Conservation (phyloP, 2,888 invertebrate genomes). For the Drosophila falleni region DNA sequence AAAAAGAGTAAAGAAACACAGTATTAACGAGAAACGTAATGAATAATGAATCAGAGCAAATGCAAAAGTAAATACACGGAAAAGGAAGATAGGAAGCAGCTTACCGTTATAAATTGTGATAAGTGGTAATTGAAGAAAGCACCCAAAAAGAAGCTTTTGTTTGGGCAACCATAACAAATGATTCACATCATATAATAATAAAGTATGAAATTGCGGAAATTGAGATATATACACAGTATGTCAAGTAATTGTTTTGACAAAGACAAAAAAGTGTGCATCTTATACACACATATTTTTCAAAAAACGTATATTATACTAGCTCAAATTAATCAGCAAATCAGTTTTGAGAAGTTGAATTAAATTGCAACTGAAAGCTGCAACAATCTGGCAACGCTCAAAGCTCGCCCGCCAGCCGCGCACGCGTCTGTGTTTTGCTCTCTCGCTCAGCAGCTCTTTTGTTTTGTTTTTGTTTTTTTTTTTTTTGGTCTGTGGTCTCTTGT, state of each 20-base stretch:
- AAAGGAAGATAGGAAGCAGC: constrained; percentile 21
- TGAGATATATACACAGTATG: neutral
- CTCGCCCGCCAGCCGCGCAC: constrained; percentile 43
- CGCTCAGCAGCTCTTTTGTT: neutral
- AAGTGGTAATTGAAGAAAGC: constrained; percentile 6
- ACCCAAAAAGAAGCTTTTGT: neutral
- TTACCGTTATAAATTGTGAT: constrained; percentile 9
- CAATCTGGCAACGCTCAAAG: constrained; percentile 47
- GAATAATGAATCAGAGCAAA: constrained; percentile 16
- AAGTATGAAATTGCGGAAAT: neutral
- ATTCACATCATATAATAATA: constrained; percentile 3
- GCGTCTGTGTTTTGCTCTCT: constrained; percentile 35
- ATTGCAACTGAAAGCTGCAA: neutral
- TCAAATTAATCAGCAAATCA: neutral
- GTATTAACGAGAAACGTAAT: neutral
- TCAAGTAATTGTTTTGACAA: neutral
- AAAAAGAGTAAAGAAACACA: neutral
- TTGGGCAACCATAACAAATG: constrained; percentile 2
- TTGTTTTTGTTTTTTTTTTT: neutral
- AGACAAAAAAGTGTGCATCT: no score
- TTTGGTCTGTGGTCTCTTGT: constrained; percentile 2
- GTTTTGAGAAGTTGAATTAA: neutral
- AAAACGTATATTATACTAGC: no score
- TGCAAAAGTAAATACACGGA: neutral
- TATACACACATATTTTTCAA: no score